Percentiles rank a stretch among this genome's conserved stretches.
Evolutionary conservation across 1,140 invertebrate genomes (phyloP).

Genomic region (Belonocnema kinseyi): DNA sequence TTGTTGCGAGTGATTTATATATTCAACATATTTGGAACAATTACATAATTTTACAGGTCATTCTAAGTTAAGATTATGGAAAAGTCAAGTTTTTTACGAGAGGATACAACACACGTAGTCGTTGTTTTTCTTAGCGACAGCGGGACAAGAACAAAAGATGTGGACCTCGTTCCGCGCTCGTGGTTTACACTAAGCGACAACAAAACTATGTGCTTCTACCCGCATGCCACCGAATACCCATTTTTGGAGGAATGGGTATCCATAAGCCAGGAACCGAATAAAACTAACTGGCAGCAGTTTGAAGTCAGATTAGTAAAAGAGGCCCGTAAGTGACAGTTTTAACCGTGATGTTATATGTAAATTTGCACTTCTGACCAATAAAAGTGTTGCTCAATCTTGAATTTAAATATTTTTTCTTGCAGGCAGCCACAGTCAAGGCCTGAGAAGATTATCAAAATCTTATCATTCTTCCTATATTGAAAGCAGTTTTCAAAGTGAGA

Average conservation of each 20-base stretch:
- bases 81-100: too few relatives aligned
- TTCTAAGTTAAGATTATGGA: too few relatives aligned
- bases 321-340: too few relatives aligned
- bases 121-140: too few relatives aligned
- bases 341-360: too few relatives aligned
- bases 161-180: neutral
- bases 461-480: neutral
- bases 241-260: neutral
- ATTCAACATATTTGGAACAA: too few relatives aligned
- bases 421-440: neutral
- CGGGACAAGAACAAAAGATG: too few relatives aligned
- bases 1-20: too few relatives aligned
- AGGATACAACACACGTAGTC: too few relatives aligned
- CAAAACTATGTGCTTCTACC: slow-evolving; percentile 7
- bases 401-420: neutral
- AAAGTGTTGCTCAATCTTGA: neutral
- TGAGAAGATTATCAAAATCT: neutral
- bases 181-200: slow-evolving; percentile 7
- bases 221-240: neutral
- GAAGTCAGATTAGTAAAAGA: neutral
- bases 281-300: neutral
- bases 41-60: too few relatives aligned
- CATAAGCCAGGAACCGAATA: neutral
- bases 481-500: neutral
- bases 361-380: too few relatives aligned